Conservation (phyloP, 2,113 vertebrate genomes). For the Neodontobutis hainanensis region DNA sequence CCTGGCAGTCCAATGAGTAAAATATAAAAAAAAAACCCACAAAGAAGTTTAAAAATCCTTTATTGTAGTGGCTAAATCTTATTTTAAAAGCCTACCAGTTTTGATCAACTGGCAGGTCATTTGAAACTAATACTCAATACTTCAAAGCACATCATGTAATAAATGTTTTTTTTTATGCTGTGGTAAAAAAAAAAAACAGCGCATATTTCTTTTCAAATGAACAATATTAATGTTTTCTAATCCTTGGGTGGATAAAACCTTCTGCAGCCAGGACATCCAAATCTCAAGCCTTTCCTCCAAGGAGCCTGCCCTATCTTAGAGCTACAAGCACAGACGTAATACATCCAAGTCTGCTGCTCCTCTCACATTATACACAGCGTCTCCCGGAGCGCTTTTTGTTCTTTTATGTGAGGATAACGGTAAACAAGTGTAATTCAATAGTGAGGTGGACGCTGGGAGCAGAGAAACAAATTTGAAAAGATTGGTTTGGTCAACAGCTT, state of each 20-base stretch:
- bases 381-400: constrained; percentile 62
- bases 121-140: not conserved
- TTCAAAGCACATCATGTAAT: not conserved
- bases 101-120: not conserved
- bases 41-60: too few species aligned
- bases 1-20: too few species aligned
- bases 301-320: constrained; percentile 47
- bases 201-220: too few species aligned
- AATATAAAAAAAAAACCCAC: too few species aligned
- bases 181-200: too few species aligned
- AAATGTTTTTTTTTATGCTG: too few species aligned
- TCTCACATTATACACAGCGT: constrained; percentile 53
- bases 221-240: too few species aligned
- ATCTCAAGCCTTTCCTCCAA: constrained; percentile 53
- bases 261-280: constrained; percentile 18
- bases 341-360: constrained; percentile 49
- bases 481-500: constrained; percentile 28
- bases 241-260: not conserved
- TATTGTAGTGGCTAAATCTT: too few species aligned
- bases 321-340: constrained; percentile 59
- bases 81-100: too few species aligned
- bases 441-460: constrained; percentile 51
- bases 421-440: constrained; percentile 66
- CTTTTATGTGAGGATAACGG: constrained; percentile 58
- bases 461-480: constrained; percentile 45